Evolutionary conservation across 2,888 invertebrate genomes (phyloP).

Genomic region (Leucozona laternaria): DNA sequence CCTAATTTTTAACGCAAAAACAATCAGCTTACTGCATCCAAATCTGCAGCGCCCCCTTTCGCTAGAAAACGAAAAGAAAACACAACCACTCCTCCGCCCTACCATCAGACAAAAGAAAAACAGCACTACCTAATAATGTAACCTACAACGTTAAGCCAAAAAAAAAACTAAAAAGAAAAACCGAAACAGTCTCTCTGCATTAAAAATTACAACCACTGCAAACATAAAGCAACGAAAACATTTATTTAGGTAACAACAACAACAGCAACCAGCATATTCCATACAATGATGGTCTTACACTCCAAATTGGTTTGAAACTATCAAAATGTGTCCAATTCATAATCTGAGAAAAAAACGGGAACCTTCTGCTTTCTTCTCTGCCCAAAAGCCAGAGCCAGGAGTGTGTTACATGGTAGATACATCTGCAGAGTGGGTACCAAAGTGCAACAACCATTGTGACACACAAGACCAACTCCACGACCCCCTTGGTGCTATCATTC

Average conservation of each 20-base stretch:
- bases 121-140: constrained; percentile 21
- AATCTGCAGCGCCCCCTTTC: constrained; percentile 45
- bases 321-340: constrained; percentile 74
- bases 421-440: constrained; percentile 66
- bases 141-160: constrained; percentile 23
- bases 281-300: constrained; percentile 50
- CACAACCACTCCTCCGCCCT: not conserved
- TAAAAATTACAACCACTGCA: constrained; percentile 70
- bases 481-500: constrained; percentile 61
- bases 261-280: not conserved
- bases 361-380: constrained; percentile 36
- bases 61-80: constrained; percentile 1
- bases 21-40: constrained; percentile 59
- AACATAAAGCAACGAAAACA: constrained; percentile 33
- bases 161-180: not conserved
- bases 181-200: constrained; percentile 57
- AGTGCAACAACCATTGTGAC: constrained; percentile 73
- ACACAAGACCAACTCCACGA: constrained; percentile 51
- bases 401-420: constrained; percentile 51
- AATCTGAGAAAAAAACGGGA: constrained; percentile 51
- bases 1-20: constrained; percentile 35
- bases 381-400: constrained; percentile 37
- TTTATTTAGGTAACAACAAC: constrained; percentile 30
- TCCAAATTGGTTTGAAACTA: constrained; percentile 72
- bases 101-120: constrained; percentile 52